Evolutionary conservation across 2,113 vertebrate genomes (phyloP).

Genomic region (Psilopsiagon aurifrons): DNA sequence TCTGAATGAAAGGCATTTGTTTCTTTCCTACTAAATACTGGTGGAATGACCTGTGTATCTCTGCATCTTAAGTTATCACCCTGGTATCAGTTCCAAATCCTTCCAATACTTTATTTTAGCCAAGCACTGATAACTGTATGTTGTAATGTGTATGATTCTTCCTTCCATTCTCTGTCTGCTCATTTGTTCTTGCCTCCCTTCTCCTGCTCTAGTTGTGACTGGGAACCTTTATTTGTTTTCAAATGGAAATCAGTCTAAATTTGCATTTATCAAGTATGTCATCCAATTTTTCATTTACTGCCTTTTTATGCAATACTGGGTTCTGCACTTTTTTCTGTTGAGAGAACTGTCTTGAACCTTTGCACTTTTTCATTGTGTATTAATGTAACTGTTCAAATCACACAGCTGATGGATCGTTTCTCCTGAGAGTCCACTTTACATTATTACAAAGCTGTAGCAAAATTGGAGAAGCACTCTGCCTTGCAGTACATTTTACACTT

Average conservation of each 20-base stretch:
- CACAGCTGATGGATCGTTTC: slow-evolving; percentile 11
- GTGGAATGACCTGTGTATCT: background rate
- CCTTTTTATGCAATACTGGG: background rate
- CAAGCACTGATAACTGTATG: background rate
- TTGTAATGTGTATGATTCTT: background rate
- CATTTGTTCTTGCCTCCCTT: background rate
- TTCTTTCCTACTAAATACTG: background rate
- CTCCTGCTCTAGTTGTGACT: background rate
- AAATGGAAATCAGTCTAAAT: background rate
- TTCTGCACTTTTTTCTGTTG: background rate
- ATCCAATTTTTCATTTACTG: background rate
- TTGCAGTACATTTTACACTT: slow-evolving; percentile 40
- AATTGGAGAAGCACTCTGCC: slow-evolving; percentile 39
- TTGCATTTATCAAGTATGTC: background rate
- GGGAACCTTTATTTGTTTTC: background rate
- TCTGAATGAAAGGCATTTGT: slow-evolving; percentile 13
- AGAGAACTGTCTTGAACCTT: background rate
- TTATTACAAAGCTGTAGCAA: background rate
- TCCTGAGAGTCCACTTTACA: slow-evolving; percentile 7
- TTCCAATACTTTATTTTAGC: background rate
- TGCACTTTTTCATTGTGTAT: background rate
- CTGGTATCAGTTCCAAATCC: background rate
- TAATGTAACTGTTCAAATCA: background rate
- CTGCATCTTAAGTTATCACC: background rate
- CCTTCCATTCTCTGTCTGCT: background rate